Conservation (phyloP, 2,888 invertebrate genomes). For the Cheilosia vulpina region DNA sequence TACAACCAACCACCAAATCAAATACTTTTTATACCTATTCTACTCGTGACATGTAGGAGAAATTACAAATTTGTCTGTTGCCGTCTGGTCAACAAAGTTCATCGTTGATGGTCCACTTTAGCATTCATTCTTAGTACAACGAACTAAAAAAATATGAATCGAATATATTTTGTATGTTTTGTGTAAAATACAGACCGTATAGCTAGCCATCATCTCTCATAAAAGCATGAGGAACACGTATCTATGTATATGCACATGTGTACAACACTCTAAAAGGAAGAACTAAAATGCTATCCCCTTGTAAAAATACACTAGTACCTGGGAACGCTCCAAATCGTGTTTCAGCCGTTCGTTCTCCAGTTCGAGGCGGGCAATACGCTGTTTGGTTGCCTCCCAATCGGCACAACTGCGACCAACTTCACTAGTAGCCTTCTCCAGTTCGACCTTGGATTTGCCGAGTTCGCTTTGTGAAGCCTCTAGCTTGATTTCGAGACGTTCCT, state of each 20-base stretch:
- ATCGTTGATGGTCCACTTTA: neutral
- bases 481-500: slow-evolving; percentile 95
- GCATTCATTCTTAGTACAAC: neutral
- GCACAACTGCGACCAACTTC: slow-evolving; percentile 94
- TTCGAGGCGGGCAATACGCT: slow-evolving; percentile 92
- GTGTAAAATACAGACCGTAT: slow-evolving; percentile 41
- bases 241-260: slow-evolving; percentile 1
- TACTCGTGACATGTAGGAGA: too few relatives aligned
- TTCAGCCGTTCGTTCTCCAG: slow-evolving; percentile 95
- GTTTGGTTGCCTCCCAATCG: slow-evolving; percentile 86
- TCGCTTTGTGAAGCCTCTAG: slow-evolving; percentile 96
- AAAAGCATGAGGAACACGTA: slow-evolving; percentile 44
- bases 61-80: too few relatives aligned
- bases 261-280: slow-evolving; percentile 62
- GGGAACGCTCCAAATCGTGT: slow-evolving; percentile 93
- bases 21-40: too few relatives aligned
- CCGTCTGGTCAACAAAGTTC: too few relatives aligned
- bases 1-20: too few relatives aligned
- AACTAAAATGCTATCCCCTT: slow-evolving; percentile 75
- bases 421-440: slow-evolving; percentile 94
- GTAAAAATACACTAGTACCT: slow-evolving; percentile 85
- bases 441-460: slow-evolving; percentile 96
- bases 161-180: neutral
- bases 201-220: slow-evolving; percentile 45
- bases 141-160: neutral